Evolutionary conservation across 2,888 invertebrate genomes (phyloP).

Genomic region (Chloromyia formosa): DNA sequence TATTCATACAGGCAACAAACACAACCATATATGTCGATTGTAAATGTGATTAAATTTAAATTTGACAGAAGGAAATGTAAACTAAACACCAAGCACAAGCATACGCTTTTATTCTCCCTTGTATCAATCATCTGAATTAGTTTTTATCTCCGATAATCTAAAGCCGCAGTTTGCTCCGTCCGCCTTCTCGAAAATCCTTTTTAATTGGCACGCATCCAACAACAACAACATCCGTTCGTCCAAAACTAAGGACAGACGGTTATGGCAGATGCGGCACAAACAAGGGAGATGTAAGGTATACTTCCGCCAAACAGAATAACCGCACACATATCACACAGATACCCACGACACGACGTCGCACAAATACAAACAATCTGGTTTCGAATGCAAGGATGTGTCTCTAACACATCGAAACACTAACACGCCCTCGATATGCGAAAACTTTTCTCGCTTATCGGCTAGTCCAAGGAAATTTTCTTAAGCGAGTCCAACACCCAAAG

Average conservation of each 20-base stretch:
- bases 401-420: constrained; percentile 39
- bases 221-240: not conserved
- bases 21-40: not conserved
- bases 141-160: too few relatives aligned
- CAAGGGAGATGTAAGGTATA: constrained; percentile 23
- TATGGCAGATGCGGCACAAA: not conserved
- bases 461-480: constrained; percentile 30
- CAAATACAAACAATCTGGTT: constrained; percentile 7
- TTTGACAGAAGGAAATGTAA: constrained; percentile 20
- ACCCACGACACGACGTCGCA: too few relatives aligned
- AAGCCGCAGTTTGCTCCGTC: too few relatives aligned
- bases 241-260: not conserved
- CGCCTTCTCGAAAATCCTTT: too few relatives aligned
- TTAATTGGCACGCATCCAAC: not conserved
- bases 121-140: too few relatives aligned
- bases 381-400: constrained; percentile 7
- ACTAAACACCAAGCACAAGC: not conserved
- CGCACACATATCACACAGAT: constrained; percentile 21
- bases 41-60: not conserved
- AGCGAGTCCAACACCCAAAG: constrained; percentile 20
- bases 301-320: constrained; percentile 19
- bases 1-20: not conserved
- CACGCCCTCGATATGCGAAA: constrained; percentile 39
- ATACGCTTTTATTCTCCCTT: too few relatives aligned
- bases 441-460: constrained; percentile 29